A percentile compares a stretch with the other conserved stretches of the same genome.
These are phyloP conservation scores for Leuctra nigra DNA, from an alignment of 2,888 invertebrate species.

Conservation along the genomic window DNA sequence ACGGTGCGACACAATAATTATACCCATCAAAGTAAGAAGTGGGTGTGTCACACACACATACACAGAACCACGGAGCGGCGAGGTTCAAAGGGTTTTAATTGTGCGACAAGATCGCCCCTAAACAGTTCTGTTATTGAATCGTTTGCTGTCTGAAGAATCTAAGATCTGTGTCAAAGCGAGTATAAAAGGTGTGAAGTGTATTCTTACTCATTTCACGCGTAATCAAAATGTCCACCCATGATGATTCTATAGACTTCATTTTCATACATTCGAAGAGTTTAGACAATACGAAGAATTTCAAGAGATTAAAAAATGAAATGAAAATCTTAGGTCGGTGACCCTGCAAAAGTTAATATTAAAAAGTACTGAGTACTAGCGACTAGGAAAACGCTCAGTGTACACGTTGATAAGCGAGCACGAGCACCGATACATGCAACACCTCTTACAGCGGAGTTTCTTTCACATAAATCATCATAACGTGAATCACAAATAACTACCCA, in stretches of 20 bases:
- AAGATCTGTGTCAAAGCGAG: neutral
- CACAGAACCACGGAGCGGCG: neutral
- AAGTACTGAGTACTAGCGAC: no score
- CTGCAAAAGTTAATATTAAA: no score
- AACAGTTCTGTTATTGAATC: neutral
- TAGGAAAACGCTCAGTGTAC: no score
- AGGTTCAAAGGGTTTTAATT: constrained; percentile 2
- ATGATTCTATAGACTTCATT: no score
- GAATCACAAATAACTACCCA: no score
- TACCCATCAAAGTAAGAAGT: no score
- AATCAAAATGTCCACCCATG: constrained; percentile 8
- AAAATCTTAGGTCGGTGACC: neutral
- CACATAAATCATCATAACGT: no score
- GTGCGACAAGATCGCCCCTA: constrained; percentile 9
- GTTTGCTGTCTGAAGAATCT: neutral
- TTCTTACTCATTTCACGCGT: constrained; percentile 17
- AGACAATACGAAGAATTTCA: no score
- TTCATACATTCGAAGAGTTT: no score
- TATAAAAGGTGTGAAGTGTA: constrained; percentile 6
- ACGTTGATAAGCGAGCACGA: no score
- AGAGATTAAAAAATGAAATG: neutral
- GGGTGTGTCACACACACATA: neutral
- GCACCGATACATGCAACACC: no score
- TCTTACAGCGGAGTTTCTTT: no score
- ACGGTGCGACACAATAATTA: constrained; percentile 11